A percentile compares a stretch with the other conserved stretches of the same genome.
These are phyloP conservation scores for Genyomyrus donnyi DNA, from an alignment of 2,113 vertebrate species.

Conservation along the genomic window DNA sequence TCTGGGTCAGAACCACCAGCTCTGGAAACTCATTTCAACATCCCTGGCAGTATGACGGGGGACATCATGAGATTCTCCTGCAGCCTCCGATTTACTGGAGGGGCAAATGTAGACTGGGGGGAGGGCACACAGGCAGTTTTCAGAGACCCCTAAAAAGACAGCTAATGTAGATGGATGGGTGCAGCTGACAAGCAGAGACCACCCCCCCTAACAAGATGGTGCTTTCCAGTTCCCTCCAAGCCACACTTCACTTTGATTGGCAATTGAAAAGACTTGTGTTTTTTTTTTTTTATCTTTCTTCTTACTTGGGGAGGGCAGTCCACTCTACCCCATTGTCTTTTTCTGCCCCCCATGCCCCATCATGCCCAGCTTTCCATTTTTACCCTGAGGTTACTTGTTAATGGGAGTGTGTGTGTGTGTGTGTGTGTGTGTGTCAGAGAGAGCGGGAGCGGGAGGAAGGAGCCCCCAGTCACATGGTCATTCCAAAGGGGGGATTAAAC, in stretches of 20 bases:
- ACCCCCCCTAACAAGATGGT: not conserved
- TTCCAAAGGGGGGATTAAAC: not conserved
- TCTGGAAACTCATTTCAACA: not conserved
- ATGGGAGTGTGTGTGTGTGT: not conserved
- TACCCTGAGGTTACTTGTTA: not conserved
- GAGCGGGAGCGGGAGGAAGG: not conserved
- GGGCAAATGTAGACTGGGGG: not conserved
- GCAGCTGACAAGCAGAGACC: constrained; percentile 48
- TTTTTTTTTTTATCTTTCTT: constrained; percentile 16
- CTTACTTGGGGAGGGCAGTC: not conserved
- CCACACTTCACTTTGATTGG: constrained; percentile 51
- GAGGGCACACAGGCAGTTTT: constrained; percentile 9
- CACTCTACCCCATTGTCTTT: not conserved
- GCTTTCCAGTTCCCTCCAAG: constrained; percentile 44
- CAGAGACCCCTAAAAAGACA: constrained; percentile 14
- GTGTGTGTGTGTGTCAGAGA: not conserved
- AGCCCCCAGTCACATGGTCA: not conserved
- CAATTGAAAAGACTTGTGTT: constrained; percentile 56
- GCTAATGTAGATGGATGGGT: constrained; percentile 47
- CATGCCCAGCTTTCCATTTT: not conserved
- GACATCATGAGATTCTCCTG: not conserved
- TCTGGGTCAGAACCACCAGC: not conserved
- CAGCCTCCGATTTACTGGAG: not conserved
- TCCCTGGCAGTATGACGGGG: not conserved
- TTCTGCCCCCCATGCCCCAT: not conserved